These are phyloP conservation scores for Stichopus chloronotus DNA, from an alignment of 35 echinoderm and acorn worm species.

Conservation along the genomic window DNA sequence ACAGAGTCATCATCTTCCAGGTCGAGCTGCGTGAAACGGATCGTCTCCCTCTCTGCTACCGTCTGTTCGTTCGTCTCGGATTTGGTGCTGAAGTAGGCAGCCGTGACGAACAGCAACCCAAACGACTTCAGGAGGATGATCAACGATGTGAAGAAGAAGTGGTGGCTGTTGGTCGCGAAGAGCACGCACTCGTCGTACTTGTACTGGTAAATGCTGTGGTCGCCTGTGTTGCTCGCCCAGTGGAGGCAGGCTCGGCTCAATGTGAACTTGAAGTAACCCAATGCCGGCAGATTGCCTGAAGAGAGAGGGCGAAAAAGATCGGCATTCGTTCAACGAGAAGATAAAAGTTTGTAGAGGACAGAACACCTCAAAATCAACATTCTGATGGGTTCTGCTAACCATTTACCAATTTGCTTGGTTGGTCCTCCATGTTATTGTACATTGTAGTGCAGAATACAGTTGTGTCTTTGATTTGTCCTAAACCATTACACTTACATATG, in stretches of 20 bases:
- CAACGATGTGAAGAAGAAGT: conserved; percentile 21
- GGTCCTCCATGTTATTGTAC: no score
- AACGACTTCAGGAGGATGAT: conserved; percentile 24
- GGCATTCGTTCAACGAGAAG: background rate
- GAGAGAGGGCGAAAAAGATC: background rate
- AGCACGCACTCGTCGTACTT: conserved; percentile 49
- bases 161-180: background rate
- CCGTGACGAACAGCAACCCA: conserved; percentile 16
- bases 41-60: conserved; percentile 33
- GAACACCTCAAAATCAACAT: background rate
- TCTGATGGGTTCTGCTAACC: background rate
- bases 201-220: background rate
- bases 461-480: no score
- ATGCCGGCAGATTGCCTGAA: conserved; percentile 32
- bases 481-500: no score
- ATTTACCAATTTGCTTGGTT: no score
- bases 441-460: no score
- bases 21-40: conserved; percentile 23
- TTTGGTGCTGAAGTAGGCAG: conserved; percentile 31
- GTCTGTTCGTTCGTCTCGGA: background rate
- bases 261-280: conserved; percentile 43
- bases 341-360: background rate
- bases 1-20: conserved; percentile 42
- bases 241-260: background rate
- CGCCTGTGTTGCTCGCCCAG: conserved; percentile 1